These are phyloP conservation scores for Punctoribates punctum DNA, from an alignment of 2,888 invertebrate species.

Conservation along the genomic window DNA sequence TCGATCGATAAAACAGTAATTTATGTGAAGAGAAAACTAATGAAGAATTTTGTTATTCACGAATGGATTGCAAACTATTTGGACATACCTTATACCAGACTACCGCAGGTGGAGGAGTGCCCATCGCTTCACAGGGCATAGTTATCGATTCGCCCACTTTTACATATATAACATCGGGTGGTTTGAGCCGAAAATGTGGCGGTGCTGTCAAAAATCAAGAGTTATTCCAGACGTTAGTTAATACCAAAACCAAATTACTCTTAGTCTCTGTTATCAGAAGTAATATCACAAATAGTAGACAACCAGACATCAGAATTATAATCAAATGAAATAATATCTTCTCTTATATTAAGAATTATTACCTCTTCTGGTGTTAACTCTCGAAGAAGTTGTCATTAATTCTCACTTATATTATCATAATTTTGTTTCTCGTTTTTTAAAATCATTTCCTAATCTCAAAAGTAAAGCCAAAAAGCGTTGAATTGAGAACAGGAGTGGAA, in stretches of 20 bases:
- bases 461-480: too few relatives aligned
- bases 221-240: background rate
- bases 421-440: too few relatives aligned
- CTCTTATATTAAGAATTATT: too few relatives aligned
- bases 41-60: background rate
- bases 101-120: constrained; percentile 87
- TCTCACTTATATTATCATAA: too few relatives aligned
- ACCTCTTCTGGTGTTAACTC: too few relatives aligned
- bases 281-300: background rate
- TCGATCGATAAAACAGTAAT: background rate
- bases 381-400: too few relatives aligned
- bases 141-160: constrained; percentile 93
- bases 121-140: constrained; percentile 93
- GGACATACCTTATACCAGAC: constrained; percentile 78
- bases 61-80: background rate
- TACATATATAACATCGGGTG: constrained; percentile 93
- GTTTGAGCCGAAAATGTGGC: constrained; percentile 89
- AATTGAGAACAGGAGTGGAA: too few relatives aligned
- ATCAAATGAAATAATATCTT: too few relatives aligned
- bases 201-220: constrained; percentile 62
- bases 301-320: background rate
- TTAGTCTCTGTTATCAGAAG: background rate
- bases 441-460: too few relatives aligned
- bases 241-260: background rate
- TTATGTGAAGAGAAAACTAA: constrained; percentile 3